A percentile compares a stretch with the other conserved stretches of the same genome.
Conservation (phyloP, 2,797 vertebrate species). For the Microchirus variegatus region DNA sequence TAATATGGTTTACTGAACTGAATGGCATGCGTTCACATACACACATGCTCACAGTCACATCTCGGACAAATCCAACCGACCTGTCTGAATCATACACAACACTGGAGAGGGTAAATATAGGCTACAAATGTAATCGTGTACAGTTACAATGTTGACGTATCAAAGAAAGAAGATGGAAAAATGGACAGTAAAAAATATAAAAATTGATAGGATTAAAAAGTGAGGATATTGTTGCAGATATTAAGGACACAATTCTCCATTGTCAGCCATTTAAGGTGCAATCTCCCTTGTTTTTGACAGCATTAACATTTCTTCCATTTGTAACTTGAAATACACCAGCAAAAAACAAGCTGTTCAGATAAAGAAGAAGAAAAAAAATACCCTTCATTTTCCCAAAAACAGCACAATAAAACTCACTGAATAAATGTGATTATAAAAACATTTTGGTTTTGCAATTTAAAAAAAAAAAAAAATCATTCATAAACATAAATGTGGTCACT, state of each 20-base stretch:
- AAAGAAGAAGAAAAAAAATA: constrained; percentile 25
- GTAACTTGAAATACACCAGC: constrained; percentile 55
- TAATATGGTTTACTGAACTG: constrained; percentile 55
- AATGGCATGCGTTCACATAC: constrained; percentile 70
- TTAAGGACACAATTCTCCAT: constrained; percentile 69
- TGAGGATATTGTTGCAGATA: constrained; percentile 78
- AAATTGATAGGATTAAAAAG: constrained; percentile 80
- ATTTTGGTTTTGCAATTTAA: constrained; percentile 68
- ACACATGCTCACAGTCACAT: constrained; percentile 63
- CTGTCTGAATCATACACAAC: constrained; percentile 61
- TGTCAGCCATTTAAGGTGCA: constrained; percentile 68
- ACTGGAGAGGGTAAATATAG: constrained; percentile 73
- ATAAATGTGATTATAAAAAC: constrained; percentile 65
- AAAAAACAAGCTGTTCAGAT: constrained; percentile 48
- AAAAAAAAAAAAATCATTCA: constrained; percentile 42
- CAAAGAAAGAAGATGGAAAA: constrained; percentile 74
- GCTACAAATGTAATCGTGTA: constrained; percentile 78
- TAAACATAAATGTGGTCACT: constrained; percentile 38
- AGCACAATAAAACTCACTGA: constrained; percentile 56
- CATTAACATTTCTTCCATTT: constrained; percentile 53
- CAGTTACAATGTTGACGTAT: constrained; percentile 76
- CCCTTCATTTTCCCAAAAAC: constrained; percentile 41
- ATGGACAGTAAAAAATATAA: constrained; percentile 80
- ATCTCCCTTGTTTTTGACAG: constrained; percentile 65
- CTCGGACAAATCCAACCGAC: constrained; percentile 49